Percentiles rank a stretch among this genome's conserved stretches.
Conservation (phyloP, 1,140 invertebrate species). For the Drepana arcuata region DNA sequence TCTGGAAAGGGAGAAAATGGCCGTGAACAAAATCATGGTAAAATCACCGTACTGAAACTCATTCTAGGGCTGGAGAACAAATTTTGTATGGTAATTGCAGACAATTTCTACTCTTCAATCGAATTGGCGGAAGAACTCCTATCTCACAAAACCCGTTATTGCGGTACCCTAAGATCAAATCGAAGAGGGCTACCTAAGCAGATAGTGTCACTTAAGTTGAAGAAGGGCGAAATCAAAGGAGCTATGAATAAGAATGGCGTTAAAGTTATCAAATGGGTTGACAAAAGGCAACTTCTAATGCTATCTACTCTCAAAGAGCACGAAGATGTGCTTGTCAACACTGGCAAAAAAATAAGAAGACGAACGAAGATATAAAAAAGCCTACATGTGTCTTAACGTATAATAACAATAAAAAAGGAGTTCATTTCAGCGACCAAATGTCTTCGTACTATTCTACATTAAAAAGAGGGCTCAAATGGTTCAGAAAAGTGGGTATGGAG, state of each 20-base stretch:
- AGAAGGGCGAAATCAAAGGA: slow-evolving; percentile 13
- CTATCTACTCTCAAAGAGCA: slow-evolving; percentile 19
- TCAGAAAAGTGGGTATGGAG: slow-evolving; percentile 14
- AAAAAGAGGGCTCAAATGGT: slow-evolving; percentile 14
- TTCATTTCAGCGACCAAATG: slow-evolving; percentile 20
- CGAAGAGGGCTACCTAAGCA: slow-evolving; percentile 11
- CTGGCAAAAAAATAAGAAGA: slow-evolving; percentile 14
- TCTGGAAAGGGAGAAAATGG: slow-evolving; percentile 8
- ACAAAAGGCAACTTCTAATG: slow-evolving; percentile 17
- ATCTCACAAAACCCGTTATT: slow-evolving; percentile 5
- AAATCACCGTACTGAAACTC: slow-evolving; percentile 5
- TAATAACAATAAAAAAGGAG: slow-evolving; percentile 15
- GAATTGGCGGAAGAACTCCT: slow-evolving; percentile 10
- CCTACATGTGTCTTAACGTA: slow-evolving; percentile 13
- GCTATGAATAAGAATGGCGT: slow-evolving; percentile 16
- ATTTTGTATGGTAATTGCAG: slow-evolving; percentile 6
- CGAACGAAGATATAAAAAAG: slow-evolving; percentile 7
- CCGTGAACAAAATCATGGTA: slow-evolving; percentile 7
- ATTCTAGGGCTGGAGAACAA: neutral
- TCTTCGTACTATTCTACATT: slow-evolving; percentile 15
- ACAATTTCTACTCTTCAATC: slow-evolving; percentile 11
- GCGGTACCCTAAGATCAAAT: slow-evolving; percentile 5
- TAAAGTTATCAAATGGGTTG: slow-evolving; percentile 13
- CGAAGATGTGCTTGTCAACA: slow-evolving; percentile 14
- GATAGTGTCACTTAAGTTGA: slow-evolving; percentile 10